These are phyloP conservation scores for Orthosia gracilis DNA, from an alignment of 2,888 invertebrate genomes.

Conservation along the genomic window DNA sequence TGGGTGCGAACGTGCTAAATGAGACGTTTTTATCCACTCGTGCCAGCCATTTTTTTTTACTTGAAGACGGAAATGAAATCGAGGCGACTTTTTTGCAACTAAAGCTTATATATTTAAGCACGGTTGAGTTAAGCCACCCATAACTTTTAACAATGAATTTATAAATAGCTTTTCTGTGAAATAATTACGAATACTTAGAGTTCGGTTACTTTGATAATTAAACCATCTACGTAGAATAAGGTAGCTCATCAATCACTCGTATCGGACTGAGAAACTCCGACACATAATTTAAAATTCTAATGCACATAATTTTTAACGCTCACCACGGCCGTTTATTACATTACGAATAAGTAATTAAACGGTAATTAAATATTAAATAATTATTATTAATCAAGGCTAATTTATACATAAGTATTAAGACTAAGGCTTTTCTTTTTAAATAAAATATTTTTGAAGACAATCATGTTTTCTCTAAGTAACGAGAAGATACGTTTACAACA, in stretches of 20 bases:
- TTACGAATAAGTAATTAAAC: slow-evolving; percentile 55
- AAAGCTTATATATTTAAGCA: slow-evolving; percentile 24
- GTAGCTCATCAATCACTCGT: slow-evolving; percentile 54
- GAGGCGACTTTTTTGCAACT: background rate
- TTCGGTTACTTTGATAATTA: slow-evolving; percentile 25
- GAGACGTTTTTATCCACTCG: slow-evolving; percentile 30
- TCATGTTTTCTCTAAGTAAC: slow-evolving; percentile 17
- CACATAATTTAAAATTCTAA: slow-evolving; percentile 57
- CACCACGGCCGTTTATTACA: slow-evolving; percentile 32
- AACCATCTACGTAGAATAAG: slow-evolving; percentile 17
- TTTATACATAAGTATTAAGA: slow-evolving; percentile 29
- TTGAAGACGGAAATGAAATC: slow-evolving; percentile 42
- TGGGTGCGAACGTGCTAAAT: slow-evolving; percentile 48
- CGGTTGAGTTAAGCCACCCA: slow-evolving; percentile 17
- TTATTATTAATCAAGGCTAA: slow-evolving; percentile 56
- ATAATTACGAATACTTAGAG: background rate
- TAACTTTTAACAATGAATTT: slow-evolving; percentile 9
- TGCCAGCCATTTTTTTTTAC: slow-evolving; percentile 32
- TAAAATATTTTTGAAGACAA: slow-evolving; percentile 13
- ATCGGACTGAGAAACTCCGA: slow-evolving; percentile 21
- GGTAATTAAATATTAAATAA: slow-evolving; percentile 58
- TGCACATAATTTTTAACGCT: slow-evolving; percentile 50
- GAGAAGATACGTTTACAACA: background rate
- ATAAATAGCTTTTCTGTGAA: slow-evolving; percentile 9
- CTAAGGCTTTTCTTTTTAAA: background rate